phyloP scores from a whole-genome alignment of 2,797 vertebrate species.

The Coregonus sp. region DNA sequence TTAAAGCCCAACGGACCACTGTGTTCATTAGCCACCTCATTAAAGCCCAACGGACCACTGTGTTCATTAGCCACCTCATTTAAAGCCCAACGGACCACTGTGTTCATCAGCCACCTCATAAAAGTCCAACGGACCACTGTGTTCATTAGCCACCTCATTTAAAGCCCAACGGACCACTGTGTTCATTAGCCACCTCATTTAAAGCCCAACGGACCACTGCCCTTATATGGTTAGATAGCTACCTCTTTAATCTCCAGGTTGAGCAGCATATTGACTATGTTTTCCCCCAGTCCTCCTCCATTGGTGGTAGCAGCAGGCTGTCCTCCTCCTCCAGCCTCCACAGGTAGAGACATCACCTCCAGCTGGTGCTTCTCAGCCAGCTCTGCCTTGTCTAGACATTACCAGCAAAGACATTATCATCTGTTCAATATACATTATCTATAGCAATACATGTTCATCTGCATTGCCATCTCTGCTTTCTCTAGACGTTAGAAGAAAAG shows the following conservation, averaged over 20 bases:
- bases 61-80: too few species aligned
- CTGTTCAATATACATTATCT: not conserved
- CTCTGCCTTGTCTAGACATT: conserved; percentile 55
- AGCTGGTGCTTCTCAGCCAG: conserved; percentile 26
- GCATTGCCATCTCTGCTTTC: not conserved
- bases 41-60: too few species aligned
- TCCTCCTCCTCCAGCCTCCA: conserved; percentile 8
- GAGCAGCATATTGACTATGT: conserved; percentile 81
- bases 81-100: too few species aligned
- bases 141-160: too few species aligned
- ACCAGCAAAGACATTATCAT: not conserved
- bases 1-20: too few species aligned
- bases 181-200: too few species aligned
- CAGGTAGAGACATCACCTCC: conserved; percentile 16
- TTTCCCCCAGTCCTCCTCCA: conserved; percentile 58
- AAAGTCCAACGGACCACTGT: too few species aligned
- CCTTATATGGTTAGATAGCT: not conserved
- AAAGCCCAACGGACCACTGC: too few species aligned
- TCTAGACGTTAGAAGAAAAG: not conserved
- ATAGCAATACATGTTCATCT: not conserved
- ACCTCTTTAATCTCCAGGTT: conserved; percentile 94
- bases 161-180: too few species aligned
- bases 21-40: too few species aligned
- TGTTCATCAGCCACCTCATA: too few species aligned
- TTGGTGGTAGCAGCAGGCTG: not conserved